phyloP scores from a whole-genome alignment of 2,113 vertebrate genomes.

The Tetraodon nigroviridis region DNA sequence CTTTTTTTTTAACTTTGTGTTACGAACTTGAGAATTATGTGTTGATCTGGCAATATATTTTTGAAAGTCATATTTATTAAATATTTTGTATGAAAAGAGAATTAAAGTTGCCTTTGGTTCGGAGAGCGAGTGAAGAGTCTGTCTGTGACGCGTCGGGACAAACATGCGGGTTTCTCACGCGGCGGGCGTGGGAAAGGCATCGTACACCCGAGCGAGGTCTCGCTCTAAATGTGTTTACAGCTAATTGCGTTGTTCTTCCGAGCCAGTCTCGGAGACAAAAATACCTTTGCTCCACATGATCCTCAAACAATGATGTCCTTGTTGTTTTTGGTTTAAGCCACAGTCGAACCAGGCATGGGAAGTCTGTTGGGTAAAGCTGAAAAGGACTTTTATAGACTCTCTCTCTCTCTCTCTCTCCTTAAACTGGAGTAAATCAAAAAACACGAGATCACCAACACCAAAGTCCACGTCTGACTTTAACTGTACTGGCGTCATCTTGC shows the following conservation, averaged over 20 bases:
- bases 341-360: constrained; percentile 6
- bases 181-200: constrained; percentile 42
- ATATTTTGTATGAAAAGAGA: constrained; percentile 99
- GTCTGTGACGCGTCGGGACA: constrained; percentile 50
- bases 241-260: constrained; percentile 31
- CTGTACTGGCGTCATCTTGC: constrained; percentile 2
- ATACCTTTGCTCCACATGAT: constrained; percentile 40
- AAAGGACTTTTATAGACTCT: not conserved
- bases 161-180: constrained; percentile 51
- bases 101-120: constrained; percentile 73
- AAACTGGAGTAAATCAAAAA: constrained; percentile 45
- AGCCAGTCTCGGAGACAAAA: constrained; percentile 39
- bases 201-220: constrained; percentile 26
- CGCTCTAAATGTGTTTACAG: constrained; percentile 52
- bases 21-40: constrained; percentile 85
- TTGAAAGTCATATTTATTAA: constrained; percentile 99
- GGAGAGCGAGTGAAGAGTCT: constrained; percentile 53
- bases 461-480: constrained; percentile 16
- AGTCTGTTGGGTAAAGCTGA: not conserved
- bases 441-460: constrained; percentile 46
- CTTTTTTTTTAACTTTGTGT: constrained; percentile 77
- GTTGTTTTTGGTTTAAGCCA: constrained; percentile 33
- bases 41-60: constrained; percentile 96
- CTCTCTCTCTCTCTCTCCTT: constrained; percentile 22
- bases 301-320: constrained; percentile 35